Base-by-base conservation (phyloP, 2,113 vertebrate species). In the Recurvirostra avosetta region DNA sequence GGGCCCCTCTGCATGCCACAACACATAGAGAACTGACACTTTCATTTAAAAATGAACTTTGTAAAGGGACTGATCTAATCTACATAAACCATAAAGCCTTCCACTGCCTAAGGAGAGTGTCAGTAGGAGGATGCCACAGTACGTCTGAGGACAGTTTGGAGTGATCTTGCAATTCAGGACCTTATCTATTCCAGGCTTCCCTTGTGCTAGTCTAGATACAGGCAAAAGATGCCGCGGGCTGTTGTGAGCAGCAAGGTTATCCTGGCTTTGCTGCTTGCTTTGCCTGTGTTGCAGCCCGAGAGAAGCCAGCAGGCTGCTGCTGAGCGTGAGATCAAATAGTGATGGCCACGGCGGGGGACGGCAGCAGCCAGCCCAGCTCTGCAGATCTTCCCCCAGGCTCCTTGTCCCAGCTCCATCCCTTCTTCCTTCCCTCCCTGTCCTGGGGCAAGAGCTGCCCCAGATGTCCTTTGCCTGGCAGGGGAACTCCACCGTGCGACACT, bases 261-360 rank as follows among this genome's bases (percentile, higher is more conserved):
- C 89, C 89, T 59, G 76, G 89, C 76, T 78, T 71, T 95, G 61
- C 94, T 85, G 47, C 86, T 89, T 67, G 36, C 86, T 78, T 50
- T 68, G 84, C 77, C 62, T 40, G 43, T 47, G 70, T 67, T 8
- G 6, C 88, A 83, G 92, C 55, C 15, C 0, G 8, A 58, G 59
- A 93, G 68, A 83, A 97, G 91, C 59, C 95, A 96, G 91, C 75
- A 71, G 79, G 79, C 67, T 94, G 83, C 88, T 83, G 72, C 92
- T 84, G 86, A 88, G 67, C 0, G 0, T 30, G 86, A 94, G 87
- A 91, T 94, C 87, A 91, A 87, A 91, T 20, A 89, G 84, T 3
- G 8, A 85, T 34, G 80, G 80, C 77, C 70, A 58, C 8, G 3
- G 83, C 11, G 0, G 87, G 63, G 79, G 72, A 91, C 1, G 4